phyloP scores from a whole-genome alignment of 2,113 vertebrate species.

The Pomatostomus ruficeps region DNA sequence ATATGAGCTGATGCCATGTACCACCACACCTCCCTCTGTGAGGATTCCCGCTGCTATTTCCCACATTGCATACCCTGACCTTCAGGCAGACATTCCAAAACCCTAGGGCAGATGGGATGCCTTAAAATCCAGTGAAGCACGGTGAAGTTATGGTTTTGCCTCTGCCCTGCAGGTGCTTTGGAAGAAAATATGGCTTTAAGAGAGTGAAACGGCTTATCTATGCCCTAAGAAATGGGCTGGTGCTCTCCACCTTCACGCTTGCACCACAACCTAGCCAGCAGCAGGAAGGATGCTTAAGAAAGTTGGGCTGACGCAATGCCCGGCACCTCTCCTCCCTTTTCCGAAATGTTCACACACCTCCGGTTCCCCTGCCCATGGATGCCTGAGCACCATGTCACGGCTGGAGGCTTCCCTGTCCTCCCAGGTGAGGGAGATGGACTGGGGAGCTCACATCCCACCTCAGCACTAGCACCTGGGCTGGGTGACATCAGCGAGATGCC shows the following conservation, averaged over 20 bases:
- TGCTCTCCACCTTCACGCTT: not conserved
- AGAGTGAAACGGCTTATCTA: not conserved
- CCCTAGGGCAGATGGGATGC: not conserved
- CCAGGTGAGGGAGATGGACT: not conserved
- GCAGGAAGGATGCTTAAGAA: constrained; percentile 37
- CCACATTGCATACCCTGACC: rapidly evolving
- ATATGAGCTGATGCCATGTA: rapidly evolving
- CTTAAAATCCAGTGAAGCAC: not conserved
- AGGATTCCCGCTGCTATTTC: not conserved
- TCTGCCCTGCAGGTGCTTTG: not conserved
- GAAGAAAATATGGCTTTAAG: not conserved
- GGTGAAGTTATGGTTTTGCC: not conserved
- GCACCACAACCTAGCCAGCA: not conserved
- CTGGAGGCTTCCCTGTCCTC: not conserved
- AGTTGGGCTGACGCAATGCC: not conserved
- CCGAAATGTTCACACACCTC: not conserved
- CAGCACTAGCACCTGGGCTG: not conserved
- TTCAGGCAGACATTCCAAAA: not conserved
- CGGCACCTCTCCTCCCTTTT: not conserved
- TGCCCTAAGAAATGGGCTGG: not conserved
- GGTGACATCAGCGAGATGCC: not conserved
- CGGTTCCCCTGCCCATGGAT: not conserved
- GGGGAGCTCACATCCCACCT: not conserved
- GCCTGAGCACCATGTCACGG: rapidly evolving
- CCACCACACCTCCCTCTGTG: not conserved